These are phyloP conservation scores for Entomyzon cyanotis DNA, from an alignment of 2,113 vertebrate genomes.

Conservation along the genomic window DNA sequence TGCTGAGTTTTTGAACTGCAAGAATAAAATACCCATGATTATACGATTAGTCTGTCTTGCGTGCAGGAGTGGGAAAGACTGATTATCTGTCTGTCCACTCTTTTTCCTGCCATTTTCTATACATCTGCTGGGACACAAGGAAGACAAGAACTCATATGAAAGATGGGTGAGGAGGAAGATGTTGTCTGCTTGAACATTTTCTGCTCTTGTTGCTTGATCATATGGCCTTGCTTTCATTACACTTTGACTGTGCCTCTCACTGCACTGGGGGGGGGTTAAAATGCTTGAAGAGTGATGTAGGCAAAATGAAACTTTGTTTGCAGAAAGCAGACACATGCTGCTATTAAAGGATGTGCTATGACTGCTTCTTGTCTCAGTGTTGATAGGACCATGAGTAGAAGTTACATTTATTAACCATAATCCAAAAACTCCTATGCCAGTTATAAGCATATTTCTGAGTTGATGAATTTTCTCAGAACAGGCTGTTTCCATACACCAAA, in stretches of 20 bases:
- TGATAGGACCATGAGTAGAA: not conserved
- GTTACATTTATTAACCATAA: not conserved
- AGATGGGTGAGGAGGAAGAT: not conserved
- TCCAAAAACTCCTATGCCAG: not conserved
- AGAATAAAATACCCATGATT: not conserved
- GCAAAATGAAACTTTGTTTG: not conserved
- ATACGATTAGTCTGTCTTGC: not conserved
- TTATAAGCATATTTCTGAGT: not conserved
- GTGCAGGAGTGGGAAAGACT: not conserved
- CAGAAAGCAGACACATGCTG: not conserved
- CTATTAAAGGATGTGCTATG: not conserved
- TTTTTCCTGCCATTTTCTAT: not conserved
- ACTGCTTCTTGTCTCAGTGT: not conserved
- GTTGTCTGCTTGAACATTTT: not conserved
- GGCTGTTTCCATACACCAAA: not conserved
- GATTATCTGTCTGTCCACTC: not conserved
- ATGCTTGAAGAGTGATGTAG: not conserved
- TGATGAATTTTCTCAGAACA: not conserved
- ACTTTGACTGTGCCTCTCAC: not conserved
- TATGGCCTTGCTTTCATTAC: not conserved
- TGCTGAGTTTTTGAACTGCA: not conserved
- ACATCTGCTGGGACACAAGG: not conserved
- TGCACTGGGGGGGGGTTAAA: not conserved
- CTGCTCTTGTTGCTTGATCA: not conserved
- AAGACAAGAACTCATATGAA: not conserved